Evolutionary conservation across 2,113 vertebrate species (phyloP), one percentile per base, ranked within the genome.

Genomic region (Bubalus kerabau): DNA sequence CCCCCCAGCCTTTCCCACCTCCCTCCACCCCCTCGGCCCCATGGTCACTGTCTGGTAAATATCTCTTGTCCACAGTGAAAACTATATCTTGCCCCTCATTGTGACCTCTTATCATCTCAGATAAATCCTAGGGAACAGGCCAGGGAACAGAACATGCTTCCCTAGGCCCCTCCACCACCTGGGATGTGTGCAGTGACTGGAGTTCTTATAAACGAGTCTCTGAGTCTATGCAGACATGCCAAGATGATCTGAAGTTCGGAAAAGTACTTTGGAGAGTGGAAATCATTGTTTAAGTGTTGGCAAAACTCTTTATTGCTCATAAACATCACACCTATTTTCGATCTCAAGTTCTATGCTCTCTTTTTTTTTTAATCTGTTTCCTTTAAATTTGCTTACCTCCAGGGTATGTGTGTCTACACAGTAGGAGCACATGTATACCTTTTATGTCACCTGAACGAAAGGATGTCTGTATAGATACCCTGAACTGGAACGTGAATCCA

Each of bases 191-290:
- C 19, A 28, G 24, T 14, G 36, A 13, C 43, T n/a, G 28, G 17
- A 52, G 7, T 81, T 15, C 28, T 57, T 52, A 15, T n/a, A n/a
- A 23, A 43, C 24, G 30, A 13, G 30, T 46, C 17, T 62, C 50
- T 92, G 43, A n/a, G n/a, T 92, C 83, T 56, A 9, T 15, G 7
- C 8, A 21, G 48, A 64, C 1, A 3, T 50, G n/a, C 36, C 76
- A 54, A 60, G 91, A 93, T 52, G 48, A 57, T 23, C 23, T 16
- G 15, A 76, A 91, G 57, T 94, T 92, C 54, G 50, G 32, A 78
- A 89, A 64, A 93, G 32, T 85, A 12, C 85, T 91, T 92, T 62
- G 87, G n/a, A 90, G 92, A 87, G 74, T 67, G 3, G 74, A 85
- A 87, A 87, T 71, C 40, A 12, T 87, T 56, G 6, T 15, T 4